Conservation (phyloP, 2,113 vertebrate genomes). For the Elephas maximus region DNA sequence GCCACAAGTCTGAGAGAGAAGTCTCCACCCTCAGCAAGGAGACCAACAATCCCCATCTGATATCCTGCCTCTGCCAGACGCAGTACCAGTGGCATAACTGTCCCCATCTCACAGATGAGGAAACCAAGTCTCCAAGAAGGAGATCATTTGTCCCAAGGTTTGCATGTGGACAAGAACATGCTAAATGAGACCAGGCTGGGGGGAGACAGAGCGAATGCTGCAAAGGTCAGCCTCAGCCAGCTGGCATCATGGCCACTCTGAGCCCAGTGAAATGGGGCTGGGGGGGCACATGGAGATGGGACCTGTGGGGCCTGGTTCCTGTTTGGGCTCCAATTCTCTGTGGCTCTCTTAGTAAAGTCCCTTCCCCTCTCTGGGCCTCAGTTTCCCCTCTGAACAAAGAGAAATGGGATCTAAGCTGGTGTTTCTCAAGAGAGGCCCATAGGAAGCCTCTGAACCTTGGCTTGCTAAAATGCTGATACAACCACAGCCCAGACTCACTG, state of each 20-base stretch:
- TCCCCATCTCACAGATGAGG: background rate
- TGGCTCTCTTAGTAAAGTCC: background rate
- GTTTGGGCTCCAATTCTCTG: background rate
- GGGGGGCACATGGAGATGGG: accelerated
- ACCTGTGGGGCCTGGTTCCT: background rate
- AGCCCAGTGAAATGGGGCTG: accelerated
- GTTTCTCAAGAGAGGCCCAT: background rate
- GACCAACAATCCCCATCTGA: background rate
- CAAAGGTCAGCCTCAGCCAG: background rate
- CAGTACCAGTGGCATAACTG: background rate
- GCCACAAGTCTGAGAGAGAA: background rate
- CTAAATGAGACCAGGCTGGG: background rate
- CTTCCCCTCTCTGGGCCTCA: background rate
- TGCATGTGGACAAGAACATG: background rate
- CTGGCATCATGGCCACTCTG: accelerated
- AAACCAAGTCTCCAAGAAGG: background rate
- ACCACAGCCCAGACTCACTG: background rate
- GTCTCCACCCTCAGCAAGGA: background rate
- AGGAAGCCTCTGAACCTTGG: background rate
- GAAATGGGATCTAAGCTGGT: too few relatives aligned
- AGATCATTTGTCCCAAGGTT: background rate
- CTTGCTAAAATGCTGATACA: background rate
- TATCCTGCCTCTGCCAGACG: too few relatives aligned
- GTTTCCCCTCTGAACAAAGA: background rate
- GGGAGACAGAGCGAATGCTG: background rate